Evolutionary conservation across 1,140 invertebrate species (phyloP).

Genomic region (Brachionus plicatilis): DNA sequence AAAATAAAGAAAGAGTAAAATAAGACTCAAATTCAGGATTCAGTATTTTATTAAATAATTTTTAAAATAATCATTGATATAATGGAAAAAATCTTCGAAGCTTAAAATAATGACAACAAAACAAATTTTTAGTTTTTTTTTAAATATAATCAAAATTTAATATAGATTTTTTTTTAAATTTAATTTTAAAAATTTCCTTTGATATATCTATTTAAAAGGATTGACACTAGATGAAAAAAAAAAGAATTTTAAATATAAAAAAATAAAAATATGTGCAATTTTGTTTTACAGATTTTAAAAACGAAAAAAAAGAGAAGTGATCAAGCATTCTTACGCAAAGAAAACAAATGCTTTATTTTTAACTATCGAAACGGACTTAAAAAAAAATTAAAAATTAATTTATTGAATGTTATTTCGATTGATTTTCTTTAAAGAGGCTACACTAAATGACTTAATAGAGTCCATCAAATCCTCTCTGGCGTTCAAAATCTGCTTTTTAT

Average conservation of each 20-base stretch:
- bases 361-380: background rate
- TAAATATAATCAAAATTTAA: background rate
- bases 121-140: background rate
- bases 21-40: background rate
- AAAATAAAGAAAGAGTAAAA: too few species aligned
- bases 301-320: background rate
- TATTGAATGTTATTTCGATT: background rate
- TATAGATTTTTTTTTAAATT: background rate
- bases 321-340: background rate
- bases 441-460: slow-evolving; percentile 34
- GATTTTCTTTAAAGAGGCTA: background rate
- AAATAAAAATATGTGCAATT: slow-evolving; percentile 18
- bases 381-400: background rate
- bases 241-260: background rate
- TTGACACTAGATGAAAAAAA: background rate
- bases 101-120: background rate
- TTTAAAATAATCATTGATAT: background rate
- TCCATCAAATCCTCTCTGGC: slow-evolving; percentile 21
- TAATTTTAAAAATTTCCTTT: background rate
- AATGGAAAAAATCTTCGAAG: background rate
- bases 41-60: background rate
- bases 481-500: slow-evolving; percentile 15
- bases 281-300: background rate
- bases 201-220: background rate
- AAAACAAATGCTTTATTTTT: background rate